A percentile compares a stretch with the other conserved stretches of the same genome.
These are phyloP conservation scores for Talpa occidentalis DNA, from an alignment of 2,113 vertebrate species.

Conservation along the genomic window DNA sequence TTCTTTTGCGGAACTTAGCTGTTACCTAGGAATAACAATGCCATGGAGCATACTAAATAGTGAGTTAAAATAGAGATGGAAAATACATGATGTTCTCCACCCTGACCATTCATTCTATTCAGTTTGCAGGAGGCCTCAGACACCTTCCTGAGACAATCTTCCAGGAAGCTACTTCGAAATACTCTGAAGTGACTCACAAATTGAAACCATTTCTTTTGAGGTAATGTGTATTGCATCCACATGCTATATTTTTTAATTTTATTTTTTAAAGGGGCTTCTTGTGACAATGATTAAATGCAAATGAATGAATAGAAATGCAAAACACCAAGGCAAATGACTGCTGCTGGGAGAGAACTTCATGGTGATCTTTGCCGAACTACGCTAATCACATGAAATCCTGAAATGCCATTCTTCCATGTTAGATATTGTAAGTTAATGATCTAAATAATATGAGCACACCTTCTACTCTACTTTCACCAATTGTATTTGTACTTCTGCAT, in stretches of 20 bases:
- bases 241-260: not conserved
- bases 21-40: not conserved
- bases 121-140: not conserved
- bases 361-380: not conserved
- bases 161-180: not conserved
- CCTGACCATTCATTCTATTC: not conserved
- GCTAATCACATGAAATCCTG: not conserved
- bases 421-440: not conserved
- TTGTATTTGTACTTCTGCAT: not conserved
- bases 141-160: not conserved
- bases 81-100: not conserved
- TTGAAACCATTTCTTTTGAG: not conserved
- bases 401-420: not conserved
- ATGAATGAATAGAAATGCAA: not conserved
- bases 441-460: not conserved
- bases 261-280: not conserved
- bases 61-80: not conserved
- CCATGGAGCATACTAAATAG: not conserved
- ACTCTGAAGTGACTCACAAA: not conserved
- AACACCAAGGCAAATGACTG: not conserved
- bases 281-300: not conserved
- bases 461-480: not conserved
- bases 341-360: not conserved
- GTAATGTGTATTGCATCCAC: not conserved
- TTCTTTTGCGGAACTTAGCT: slow-evolving; percentile 20